A percentile compares a stretch with the other conserved stretches of the same genome.
phyloP scores from a whole-genome alignment of 2,113 vertebrate genomes.

The Rhea americana region DNA sequence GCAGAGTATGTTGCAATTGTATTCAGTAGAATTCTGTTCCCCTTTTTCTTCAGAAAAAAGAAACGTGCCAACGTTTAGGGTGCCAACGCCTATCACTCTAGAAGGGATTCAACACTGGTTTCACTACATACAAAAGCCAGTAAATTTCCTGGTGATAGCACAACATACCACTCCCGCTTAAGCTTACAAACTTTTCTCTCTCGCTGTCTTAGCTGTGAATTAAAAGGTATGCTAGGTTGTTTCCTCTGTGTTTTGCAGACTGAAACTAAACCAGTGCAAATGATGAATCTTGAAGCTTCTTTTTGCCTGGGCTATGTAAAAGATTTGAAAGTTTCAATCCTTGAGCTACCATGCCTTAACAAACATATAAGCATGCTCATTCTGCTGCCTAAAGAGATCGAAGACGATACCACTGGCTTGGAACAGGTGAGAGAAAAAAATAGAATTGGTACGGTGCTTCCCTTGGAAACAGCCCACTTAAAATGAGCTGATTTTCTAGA shows the following conservation, averaged over 20 bases:
- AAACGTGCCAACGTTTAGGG: not conserved
- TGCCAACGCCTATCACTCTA: not conserved
- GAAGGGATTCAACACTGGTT: not conserved
- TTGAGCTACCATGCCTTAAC: constrained; percentile 90
- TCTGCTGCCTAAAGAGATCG: constrained; percentile 84
- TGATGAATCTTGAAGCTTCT: constrained; percentile 84
- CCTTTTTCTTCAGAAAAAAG: not conserved
- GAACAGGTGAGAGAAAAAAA: constrained; percentile 80
- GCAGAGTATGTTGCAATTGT: not conserved
- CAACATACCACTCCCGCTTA: not conserved
- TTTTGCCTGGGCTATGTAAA: constrained; percentile 80
- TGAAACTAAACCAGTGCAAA: constrained; percentile 84
- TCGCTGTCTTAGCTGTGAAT: not conserved
- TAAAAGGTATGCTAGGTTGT: not conserved
- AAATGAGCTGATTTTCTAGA: not conserved
- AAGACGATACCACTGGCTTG: constrained; percentile 85
- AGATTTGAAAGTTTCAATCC: constrained; percentile 78
- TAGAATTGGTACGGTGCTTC: not conserved
- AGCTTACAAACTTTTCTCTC: not conserved
- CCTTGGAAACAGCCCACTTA: not conserved
- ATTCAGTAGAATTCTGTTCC: not conserved
- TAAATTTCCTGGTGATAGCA: not conserved
- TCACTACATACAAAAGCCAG: not conserved
- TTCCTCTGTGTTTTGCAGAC: constrained; percentile 71
- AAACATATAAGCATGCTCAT: constrained; percentile 94